Percentiles rank a stretch among this genome's conserved stretches.
Conservation (phyloP, 64 coral and sea anemone genomes). For the Hydrozoanthus tunicans region DNA sequence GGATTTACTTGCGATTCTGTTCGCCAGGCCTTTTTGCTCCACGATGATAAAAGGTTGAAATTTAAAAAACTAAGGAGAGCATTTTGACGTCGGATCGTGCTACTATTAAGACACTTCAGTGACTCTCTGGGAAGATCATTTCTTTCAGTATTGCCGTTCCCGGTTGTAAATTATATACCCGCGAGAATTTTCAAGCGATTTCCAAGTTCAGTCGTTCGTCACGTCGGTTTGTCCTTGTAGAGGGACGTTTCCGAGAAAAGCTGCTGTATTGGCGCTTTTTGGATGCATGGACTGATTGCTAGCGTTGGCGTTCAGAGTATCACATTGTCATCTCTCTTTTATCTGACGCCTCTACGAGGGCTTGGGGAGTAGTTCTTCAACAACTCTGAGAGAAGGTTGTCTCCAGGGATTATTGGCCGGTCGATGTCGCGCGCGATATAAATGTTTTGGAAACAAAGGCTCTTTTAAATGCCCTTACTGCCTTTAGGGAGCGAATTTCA, state of each 20-base stretch:
- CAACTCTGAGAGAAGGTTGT: not conserved
- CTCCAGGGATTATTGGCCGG: constrained; percentile 52
- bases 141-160: no score
- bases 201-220: constrained; percentile 25
- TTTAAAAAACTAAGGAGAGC: no score
- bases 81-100: no score
- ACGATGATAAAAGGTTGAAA: no score
- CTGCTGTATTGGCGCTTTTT: constrained; percentile 52
- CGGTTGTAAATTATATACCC: no score
- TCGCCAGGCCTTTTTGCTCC: no score
- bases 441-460: constrained; percentile 15
- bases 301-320: constrained; percentile 29
- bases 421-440: not conserved
- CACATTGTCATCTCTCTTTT: not conserved
- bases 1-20: no score
- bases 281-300: not conserved
- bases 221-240: not conserved
- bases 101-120: no score
- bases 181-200: constrained; percentile 23
- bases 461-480: constrained; percentile 36
- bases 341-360: no score
- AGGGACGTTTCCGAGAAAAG: constrained; percentile 1
- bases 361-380: constrained; percentile 33
- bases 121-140: no score
- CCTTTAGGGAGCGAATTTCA: constrained; percentile 29